Evolutionary conservation across 1,140 invertebrate species (phyloP).

Genomic region (Cotesia glomerata): DNA sequence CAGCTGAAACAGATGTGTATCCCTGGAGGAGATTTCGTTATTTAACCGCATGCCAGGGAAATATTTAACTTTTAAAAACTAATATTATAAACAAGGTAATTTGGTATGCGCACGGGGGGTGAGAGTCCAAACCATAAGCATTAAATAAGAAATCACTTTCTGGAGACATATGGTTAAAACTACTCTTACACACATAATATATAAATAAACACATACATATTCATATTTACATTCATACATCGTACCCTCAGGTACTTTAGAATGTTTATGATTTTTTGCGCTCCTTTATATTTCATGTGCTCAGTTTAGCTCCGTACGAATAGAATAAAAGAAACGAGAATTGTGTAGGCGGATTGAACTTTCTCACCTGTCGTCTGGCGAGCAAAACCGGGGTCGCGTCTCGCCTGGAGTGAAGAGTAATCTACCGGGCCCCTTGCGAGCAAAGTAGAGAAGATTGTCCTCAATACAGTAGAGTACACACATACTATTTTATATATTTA

Average conservation of each 20-base stretch:
- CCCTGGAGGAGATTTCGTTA: not conserved
- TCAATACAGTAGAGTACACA: not conserved
- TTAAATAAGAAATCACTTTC: not conserved
- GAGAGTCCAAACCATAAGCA: not conserved
- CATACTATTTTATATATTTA: too few relatives aligned
- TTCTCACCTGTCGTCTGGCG: constrained; percentile 19
- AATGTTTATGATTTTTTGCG: too few relatives aligned
- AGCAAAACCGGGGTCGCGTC: not conserved
- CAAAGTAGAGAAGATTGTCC: not conserved
- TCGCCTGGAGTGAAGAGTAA: constrained; percentile 2
- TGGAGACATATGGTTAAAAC: too few relatives aligned
- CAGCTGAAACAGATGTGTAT: constrained; percentile 16
- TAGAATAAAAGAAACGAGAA: not conserved
- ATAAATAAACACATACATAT: too few relatives aligned
- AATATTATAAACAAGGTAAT: not conserved
- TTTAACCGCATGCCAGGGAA: not conserved
- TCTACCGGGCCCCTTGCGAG: not conserved
- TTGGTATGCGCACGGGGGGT: not conserved
- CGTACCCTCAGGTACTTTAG: too few relatives aligned
- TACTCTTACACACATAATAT: too few relatives aligned
- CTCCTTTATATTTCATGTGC: not conserved
- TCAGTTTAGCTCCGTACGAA: not conserved
- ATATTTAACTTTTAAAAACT: not conserved
- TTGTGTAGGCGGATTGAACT: not conserved
- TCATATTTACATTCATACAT: too few relatives aligned